Base-by-base conservation (phyloP, 53 echinoderm and acorn worm genomes). In the Glandiceps talaboti region DNA sequence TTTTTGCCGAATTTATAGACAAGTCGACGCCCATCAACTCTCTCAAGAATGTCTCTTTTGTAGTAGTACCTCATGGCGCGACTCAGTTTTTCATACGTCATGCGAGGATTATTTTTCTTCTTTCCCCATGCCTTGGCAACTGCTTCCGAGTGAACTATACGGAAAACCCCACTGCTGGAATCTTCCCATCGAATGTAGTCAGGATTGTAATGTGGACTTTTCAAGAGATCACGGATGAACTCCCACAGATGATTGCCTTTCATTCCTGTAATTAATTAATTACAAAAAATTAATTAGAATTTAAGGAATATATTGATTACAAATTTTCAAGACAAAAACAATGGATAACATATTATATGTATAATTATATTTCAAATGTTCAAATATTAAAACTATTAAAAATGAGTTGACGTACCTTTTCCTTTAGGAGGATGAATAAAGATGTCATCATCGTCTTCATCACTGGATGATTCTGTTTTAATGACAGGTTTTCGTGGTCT, bases 51-150 rank as follows among this genome's bases (percentile, higher is more conserved):
- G 33, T 91, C 89, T 0, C 94, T 83, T 45, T 94, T 91, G 91
- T 99, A 99, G 84, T 99, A 99, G 73, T 99, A 99, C 99, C 99
- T 99, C 99, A 99, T 99, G 14, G 99, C 99, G 25, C 99, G 87
- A 81, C 99, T 99, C 32, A 99, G 93, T 73, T 99, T 99, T 77
- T 99, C 99, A 45, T 99, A 99, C 14, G 93, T 99, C 99, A 99
- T 99, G 76, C 91, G 87, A 0, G 93, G 99, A 74, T 99, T 99
- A 75, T 99, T 99, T 74, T 99, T 99, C 90, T 99, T 99, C 12
- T 82, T 79, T 30, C 99, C 99, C 99, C 99, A 99, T 88, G 93
- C 82, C 20, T 30, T 85, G 29, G 99, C 99, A 33, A 99, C 99
- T 0, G 91, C 91, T 81, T 99, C 99, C 31, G 99, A 99, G 83